phyloP scores from a whole-genome alignment of 2,797 vertebrate genomes.

The Lepilemur ruficaudatus region DNA sequence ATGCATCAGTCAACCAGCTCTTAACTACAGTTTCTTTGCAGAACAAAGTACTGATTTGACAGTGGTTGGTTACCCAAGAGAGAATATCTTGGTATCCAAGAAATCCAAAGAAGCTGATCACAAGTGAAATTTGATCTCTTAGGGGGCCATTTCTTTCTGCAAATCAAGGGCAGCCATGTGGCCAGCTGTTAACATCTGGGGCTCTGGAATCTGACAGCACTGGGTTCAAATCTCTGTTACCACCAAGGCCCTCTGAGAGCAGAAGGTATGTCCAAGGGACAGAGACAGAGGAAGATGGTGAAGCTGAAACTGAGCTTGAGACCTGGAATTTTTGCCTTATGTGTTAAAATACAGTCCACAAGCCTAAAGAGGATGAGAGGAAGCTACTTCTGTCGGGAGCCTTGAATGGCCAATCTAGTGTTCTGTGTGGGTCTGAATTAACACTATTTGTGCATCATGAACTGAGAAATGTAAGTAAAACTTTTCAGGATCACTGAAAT shows the following conservation, averaged over 20 bases:
- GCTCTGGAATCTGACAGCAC: not conserved
- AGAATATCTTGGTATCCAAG: not conserved
- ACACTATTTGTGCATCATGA: not conserved
- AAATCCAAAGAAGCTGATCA: not conserved
- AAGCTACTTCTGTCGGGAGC: not conserved
- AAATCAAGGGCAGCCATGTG: not conserved
- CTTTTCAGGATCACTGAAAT: not conserved
- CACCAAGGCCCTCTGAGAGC: not conserved
- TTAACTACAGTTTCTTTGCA: not conserved
- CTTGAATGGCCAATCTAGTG: not conserved
- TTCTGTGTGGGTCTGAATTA: too few species aligned
- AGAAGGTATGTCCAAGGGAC: not conserved
- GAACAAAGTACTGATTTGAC: constrained; percentile 37
- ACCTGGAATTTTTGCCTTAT: not conserved
- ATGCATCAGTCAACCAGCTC: not conserved
- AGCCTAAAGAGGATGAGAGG: not conserved
- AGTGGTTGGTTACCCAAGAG: not conserved
- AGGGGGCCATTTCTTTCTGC: not conserved
- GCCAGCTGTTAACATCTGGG: not conserved
- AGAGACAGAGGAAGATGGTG: not conserved
- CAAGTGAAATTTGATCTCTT: not conserved
- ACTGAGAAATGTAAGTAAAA: not conserved
- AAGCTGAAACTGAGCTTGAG: not conserved
- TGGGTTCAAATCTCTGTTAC: not conserved
- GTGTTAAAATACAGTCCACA: not conserved